Evolutionary conservation across 1,140 invertebrate species (phyloP).

Genomic region (Bombus terrestris): DNA sequence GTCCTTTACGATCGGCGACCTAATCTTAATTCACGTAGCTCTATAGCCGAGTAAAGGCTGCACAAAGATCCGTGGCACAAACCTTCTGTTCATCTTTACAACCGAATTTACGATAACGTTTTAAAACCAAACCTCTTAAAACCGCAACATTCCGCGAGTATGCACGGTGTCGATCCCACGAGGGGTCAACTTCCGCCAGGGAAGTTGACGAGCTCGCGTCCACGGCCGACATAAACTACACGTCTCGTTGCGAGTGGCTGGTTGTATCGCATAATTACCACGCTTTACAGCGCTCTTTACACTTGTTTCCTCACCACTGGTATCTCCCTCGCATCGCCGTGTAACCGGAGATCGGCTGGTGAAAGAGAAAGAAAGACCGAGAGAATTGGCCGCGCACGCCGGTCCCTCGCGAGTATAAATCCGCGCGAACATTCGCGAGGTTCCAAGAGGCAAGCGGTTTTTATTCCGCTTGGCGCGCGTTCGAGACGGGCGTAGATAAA

Average conservation of each 20-base stretch:
- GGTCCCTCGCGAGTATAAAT: conserved; percentile 35
- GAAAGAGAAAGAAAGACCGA: conserved; percentile 15
- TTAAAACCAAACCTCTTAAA: not conserved
- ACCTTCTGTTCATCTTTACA: not conserved
- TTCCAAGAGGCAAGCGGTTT: conserved; percentile 31
- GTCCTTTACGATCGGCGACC: no score
- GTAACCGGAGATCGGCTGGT: conserved; percentile 66
- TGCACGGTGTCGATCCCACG: not conserved
- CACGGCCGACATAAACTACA: conserved; percentile 48
- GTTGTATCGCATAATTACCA: conserved; percentile 69
- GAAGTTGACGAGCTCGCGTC: conserved; percentile 38
- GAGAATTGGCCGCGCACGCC: conserved; percentile 54
- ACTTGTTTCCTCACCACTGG: conserved; percentile 65
- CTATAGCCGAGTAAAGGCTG: no score
- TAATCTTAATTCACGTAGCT: no score
- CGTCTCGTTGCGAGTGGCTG: conserved; percentile 32
- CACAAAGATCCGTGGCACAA: no score
- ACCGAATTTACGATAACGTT: not conserved
- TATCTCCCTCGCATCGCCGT: conserved; percentile 63
- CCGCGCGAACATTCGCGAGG: conserved; percentile 24
- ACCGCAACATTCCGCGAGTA: not conserved
- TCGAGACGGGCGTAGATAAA: conserved; percentile 58
- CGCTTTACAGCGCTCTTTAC: conserved; percentile 69
- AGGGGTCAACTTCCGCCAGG: not conserved
- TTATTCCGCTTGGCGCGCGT: conserved; percentile 11